phyloP scores from a whole-genome alignment of 2,113 vertebrate genomes.

The Entelurus aequoreus region DNA sequence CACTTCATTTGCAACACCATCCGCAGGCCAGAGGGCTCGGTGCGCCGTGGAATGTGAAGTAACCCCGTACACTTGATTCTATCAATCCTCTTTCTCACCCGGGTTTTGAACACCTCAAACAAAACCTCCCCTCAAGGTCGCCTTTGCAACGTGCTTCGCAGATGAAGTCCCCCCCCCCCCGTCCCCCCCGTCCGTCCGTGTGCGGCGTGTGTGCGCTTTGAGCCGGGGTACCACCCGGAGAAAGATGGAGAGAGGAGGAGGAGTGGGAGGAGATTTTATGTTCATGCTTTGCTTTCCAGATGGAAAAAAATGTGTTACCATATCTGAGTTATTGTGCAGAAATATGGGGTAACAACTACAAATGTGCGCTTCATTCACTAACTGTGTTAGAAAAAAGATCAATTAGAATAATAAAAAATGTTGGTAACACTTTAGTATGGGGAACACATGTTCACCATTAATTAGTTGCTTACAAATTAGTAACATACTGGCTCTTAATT shows the following conservation, averaged over 20 bases:
- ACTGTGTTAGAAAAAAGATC: too few species aligned
- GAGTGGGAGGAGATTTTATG: constrained; percentile 7
- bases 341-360: too few species aligned
- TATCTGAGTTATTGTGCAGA: too few species aligned
- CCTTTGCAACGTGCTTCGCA: constrained; percentile 57
- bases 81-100: constrained; percentile 59
- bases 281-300: constrained; percentile 14
- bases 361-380: too few species aligned
- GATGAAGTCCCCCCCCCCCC: constrained; percentile 52
- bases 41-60: constrained; percentile 63
- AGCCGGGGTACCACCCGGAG: constrained; percentile 57
- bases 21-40: constrained; percentile 49
- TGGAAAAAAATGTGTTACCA: too few species aligned
- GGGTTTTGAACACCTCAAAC: constrained; percentile 71
- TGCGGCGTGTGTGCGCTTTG: constrained; percentile 54
- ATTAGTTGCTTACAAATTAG: too few species aligned
- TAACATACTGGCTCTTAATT: too few species aligned
- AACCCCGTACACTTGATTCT: constrained; percentile 58
- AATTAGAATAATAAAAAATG: too few species aligned
- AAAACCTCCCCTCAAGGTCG: constrained; percentile 67
- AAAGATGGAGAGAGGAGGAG: constrained; percentile 48
- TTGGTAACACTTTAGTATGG: too few species aligned
- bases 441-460: too few species aligned
- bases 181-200: constrained; percentile 22
- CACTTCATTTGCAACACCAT: constrained; percentile 63